These are phyloP conservation scores for Trachelus tabidus DNA, from an alignment of 2,888 invertebrate species.

Conservation along the genomic window DNA sequence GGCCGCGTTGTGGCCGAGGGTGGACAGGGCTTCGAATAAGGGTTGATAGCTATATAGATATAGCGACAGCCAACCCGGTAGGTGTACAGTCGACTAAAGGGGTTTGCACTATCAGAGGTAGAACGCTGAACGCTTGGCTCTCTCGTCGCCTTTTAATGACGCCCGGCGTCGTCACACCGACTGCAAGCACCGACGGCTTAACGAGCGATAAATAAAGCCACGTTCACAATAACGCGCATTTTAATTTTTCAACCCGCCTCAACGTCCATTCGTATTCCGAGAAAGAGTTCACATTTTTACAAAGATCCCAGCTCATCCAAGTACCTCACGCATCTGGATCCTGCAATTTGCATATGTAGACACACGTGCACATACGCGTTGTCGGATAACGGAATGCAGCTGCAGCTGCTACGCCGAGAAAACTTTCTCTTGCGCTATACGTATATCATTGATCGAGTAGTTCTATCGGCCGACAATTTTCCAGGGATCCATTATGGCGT, in stretches of 20 bases:
- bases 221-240: not conserved
- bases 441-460: not conserved
- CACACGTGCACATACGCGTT: too few relatives aligned
- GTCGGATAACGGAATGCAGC: not conserved
- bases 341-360: not conserved
- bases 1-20: not conserved
- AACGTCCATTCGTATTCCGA: not conserved
- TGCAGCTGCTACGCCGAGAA: not conserved
- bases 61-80: not conserved
- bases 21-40: constrained; percentile 1
- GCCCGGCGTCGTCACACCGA: constrained; percentile 33
- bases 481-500: not conserved
- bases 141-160: constrained; percentile 35
- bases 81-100: not conserved
- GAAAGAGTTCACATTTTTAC: too few relatives aligned
- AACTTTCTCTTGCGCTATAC: not conserved
- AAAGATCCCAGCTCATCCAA: not conserved
- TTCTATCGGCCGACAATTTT: not conserved
- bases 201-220: constrained; percentile 35
- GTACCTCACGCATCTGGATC: too few relatives aligned
- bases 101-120: not conserved
- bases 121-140: not conserved
- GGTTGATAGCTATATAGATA: not conserved
- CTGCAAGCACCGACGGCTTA: constrained; percentile 29
- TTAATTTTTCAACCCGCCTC: not conserved